phyloP scores from a whole-genome alignment of 1,140 invertebrate species.

The Orchesella cincta region DNA sequence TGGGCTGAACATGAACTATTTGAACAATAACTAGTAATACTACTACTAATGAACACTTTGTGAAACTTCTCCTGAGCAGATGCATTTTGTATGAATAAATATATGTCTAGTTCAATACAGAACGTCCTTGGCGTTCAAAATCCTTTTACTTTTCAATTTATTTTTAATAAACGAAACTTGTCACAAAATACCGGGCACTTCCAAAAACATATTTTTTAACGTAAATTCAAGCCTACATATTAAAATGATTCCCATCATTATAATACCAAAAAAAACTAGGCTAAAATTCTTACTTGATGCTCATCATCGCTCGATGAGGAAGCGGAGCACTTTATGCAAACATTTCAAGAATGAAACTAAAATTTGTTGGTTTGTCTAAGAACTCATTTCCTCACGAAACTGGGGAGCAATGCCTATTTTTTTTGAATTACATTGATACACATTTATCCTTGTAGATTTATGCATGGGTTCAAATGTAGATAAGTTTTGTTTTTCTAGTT shows the following conservation, averaged over 20 bases:
- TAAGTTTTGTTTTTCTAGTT: too few species aligned
- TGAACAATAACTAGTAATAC: neutral
- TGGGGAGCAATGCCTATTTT: neutral
- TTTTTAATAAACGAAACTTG: too few species aligned
- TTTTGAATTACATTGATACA: neutral
- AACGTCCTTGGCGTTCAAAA: too few species aligned
- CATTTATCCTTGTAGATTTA: neutral
- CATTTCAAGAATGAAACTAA: conserved; percentile 22
- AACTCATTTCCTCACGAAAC: neutral
- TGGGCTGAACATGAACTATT: neutral
- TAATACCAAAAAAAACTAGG: conserved; percentile 3
- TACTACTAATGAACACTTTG: conserved; percentile 15
- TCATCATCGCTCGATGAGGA: too few species aligned
- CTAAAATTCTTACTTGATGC: neutral
- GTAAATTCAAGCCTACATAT: too few species aligned
- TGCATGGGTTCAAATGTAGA: neutral
- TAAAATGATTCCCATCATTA: too few species aligned
- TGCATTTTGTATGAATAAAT: too few species aligned
- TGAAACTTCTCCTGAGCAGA: too few species aligned
- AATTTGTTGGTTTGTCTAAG: neutral
- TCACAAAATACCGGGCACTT: too few species aligned
- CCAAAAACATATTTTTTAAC: too few species aligned
- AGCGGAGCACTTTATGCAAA: neutral
- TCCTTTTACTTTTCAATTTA: too few species aligned
- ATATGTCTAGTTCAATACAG: too few species aligned